A percentile compares a stretch with the other conserved stretches of the same genome.
Evolutionary conservation across 2,797 vertebrate genomes (phyloP).

Genomic region (Columba guinea): DNA sequence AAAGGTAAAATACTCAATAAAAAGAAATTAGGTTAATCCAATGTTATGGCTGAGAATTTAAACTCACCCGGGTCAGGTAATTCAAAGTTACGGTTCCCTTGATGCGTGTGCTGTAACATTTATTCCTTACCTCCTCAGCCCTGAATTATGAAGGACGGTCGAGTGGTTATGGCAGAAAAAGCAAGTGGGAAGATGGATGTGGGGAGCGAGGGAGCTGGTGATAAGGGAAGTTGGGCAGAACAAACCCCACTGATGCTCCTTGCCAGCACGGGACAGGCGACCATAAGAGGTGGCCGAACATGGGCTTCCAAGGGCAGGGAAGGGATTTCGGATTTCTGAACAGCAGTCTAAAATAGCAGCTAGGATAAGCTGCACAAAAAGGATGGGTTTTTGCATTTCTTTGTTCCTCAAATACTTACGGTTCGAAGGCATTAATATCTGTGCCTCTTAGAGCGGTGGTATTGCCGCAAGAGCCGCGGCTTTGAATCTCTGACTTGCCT

Average conservation of each 20-base stretch:
- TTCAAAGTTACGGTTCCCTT: slow-evolving; percentile 59
- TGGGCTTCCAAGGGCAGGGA: background rate
- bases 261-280: background rate
- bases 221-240: background rate
- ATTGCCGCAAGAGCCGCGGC: background rate
- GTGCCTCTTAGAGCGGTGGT: background rate
- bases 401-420: background rate
- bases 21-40: slow-evolving; percentile 68
- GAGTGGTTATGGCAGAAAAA: background rate
- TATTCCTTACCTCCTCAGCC: slow-evolving; percentile 16
- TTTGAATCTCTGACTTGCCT: slow-evolving; percentile 20
- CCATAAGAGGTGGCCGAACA: background rate
- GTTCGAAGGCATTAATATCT: background rate
- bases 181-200: background rate
- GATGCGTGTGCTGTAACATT: slow-evolving; percentile 28
- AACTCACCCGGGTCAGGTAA: slow-evolving; percentile 58
- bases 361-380: background rate
- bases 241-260: background rate
- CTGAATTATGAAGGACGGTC: slow-evolving; percentile 42
- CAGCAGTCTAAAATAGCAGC: background rate
- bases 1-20: slow-evolving; percentile 63
- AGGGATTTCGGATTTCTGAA: background rate
- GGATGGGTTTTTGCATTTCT: background rate
- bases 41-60: slow-evolving; percentile 68
- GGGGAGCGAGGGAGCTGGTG: background rate